Evolutionary conservation across 2,113 vertebrate species (phyloP).

Genomic region (Trinectes maculatus): DNA sequence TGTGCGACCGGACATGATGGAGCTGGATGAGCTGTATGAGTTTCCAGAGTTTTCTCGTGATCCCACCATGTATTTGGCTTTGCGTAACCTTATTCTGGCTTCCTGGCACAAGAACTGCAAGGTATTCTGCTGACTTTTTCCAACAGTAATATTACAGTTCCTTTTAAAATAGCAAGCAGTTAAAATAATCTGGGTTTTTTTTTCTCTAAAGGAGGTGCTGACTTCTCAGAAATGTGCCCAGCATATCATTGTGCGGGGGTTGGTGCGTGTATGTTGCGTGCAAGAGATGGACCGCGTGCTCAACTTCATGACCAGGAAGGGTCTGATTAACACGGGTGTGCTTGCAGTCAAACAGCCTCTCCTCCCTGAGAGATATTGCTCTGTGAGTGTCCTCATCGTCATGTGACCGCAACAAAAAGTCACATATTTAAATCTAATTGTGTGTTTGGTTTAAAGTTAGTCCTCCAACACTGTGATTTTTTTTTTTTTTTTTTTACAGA

Average conservation of each 20-base stretch:
- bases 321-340: constrained; percentile 94
- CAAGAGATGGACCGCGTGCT: constrained; percentile 94
- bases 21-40: constrained; percentile 97
- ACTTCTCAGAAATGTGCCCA: constrained; percentile 89
- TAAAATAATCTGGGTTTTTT: fast-evolving
- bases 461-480: constrained; percentile 1
- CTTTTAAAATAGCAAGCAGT: not conserved
- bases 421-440: not conserved
- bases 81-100: constrained; percentile 95
- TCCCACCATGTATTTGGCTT: constrained; percentile 96
- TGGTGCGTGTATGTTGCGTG: constrained; percentile 94
- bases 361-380: constrained; percentile 88
- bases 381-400: constrained; percentile 76
- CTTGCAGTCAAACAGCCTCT: constrained; percentile 87
- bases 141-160: not conserved
- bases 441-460: not conserved
- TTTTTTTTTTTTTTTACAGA: constrained; percentile 72
- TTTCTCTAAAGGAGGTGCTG: constrained; percentile 87
- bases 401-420: not conserved
- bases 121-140: constrained; percentile 58
- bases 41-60: constrained; percentile 98
- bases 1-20: constrained; percentile 97
- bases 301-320: constrained; percentile 95
- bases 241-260: constrained; percentile 90
- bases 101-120: constrained; percentile 94